A percentile compares a stretch with the other conserved stretches of the same genome.
Conservation (phyloP, 2,113 vertebrate species). For the Oriolus oriolus region DNA sequence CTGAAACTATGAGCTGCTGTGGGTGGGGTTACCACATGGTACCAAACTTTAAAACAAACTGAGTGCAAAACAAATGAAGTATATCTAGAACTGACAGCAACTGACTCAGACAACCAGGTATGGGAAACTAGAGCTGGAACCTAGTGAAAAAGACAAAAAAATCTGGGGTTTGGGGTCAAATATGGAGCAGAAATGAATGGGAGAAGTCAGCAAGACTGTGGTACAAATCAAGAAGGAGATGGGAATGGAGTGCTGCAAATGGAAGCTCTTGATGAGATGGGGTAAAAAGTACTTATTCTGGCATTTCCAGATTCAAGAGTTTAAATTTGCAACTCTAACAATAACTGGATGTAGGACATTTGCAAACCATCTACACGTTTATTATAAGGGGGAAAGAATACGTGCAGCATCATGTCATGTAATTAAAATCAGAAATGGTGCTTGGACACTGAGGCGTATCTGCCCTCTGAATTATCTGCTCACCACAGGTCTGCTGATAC, state of each 20-base stretch:
- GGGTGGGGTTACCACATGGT: neutral
- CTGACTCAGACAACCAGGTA: neutral
- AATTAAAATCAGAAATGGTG: neutral
- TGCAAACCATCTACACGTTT: accelerated
- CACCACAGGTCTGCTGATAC: neutral
- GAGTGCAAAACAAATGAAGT: neutral
- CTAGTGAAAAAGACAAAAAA: neutral
- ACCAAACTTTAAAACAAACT: neutral
- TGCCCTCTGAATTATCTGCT: neutral
- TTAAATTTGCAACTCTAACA: neutral
- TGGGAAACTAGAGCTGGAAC: neutral
- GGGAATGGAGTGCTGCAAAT: neutral
- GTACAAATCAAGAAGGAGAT: neutral
- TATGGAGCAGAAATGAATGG: neutral
- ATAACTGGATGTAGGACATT: neutral
- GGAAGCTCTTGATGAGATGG: neutral
- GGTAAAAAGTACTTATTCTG: neutral
- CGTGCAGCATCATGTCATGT: neutral
- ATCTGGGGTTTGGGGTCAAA: neutral
- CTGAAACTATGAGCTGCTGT: neutral
- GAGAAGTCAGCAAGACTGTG: neutral
- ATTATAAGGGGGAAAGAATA: neutral
- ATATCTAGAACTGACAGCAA: neutral
- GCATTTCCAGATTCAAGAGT: neutral
- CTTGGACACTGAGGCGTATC: neutral